Conservation (phyloP, 2,797 vertebrate species). For the Menidia menidia region DNA sequence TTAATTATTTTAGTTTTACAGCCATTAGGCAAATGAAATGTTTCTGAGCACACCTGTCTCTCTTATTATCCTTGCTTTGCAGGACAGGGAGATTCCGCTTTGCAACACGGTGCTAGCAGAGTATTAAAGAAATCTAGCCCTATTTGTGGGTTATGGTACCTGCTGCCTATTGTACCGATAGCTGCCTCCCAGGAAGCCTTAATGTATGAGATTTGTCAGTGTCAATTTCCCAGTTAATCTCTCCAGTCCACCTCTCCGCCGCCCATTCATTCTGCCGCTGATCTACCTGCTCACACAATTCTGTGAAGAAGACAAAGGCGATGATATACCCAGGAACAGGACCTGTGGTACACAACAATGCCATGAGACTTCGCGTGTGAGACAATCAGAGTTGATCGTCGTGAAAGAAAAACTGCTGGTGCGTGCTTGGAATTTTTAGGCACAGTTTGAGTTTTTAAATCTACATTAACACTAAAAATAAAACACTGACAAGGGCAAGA, state of each 20-base stretch:
- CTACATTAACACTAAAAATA: neutral
- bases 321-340: constrained; percentile 18
- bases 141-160: constrained; percentile 56
- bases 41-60: constrained; percentile 75
- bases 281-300: constrained; percentile 49
- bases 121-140: constrained; percentile 59
- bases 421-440: constrained; percentile 5
- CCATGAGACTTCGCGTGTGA: constrained; percentile 26
- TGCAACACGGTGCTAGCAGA: constrained; percentile 41
- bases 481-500: neutral
- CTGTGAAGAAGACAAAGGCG: constrained; percentile 28
- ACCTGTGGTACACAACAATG: constrained; percentile 17
- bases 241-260: constrained; percentile 77
- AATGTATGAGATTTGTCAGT: constrained; percentile 88
- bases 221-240: constrained; percentile 85
- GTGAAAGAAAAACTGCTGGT: constrained; percentile 16
- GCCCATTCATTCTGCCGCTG: constrained; percentile 73
- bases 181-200: constrained; percentile 82
- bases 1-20: constrained; percentile 75
- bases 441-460: constrained; percentile 5
- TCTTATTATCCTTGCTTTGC: constrained; percentile 55
- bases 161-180: constrained; percentile 62
- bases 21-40: constrained; percentile 79
- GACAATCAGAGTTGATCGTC: constrained; percentile 26
- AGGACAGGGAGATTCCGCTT: constrained; percentile 36